These are phyloP conservation scores for Ciconia maguari DNA, from an alignment of 2,113 vertebrate species.

Conservation along the genomic window DNA sequence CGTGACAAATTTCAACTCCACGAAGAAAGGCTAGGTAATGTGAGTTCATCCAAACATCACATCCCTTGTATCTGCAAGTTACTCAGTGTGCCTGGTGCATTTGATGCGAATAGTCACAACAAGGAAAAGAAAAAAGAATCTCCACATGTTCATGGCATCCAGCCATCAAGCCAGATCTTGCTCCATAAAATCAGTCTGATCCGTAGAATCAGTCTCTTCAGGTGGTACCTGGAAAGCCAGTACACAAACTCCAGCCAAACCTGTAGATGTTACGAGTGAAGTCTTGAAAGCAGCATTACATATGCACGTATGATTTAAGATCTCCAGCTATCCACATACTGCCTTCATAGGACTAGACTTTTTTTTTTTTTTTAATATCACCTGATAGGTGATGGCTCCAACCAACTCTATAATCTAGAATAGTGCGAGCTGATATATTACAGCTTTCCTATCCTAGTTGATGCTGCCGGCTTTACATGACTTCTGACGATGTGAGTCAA, in stretches of 20 bases:
- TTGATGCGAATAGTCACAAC: background rate
- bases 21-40: background rate
- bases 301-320: background rate
- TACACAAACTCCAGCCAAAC: background rate
- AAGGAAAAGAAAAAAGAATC: background rate
- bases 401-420: background rate
- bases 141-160: background rate
- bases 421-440: background rate
- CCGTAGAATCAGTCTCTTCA: background rate
- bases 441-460: background rate
- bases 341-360: background rate
- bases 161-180: background rate
- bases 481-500: background rate
- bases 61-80: background rate
- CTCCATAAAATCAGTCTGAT: background rate
- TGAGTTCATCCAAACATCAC: background rate
- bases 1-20: background rate
- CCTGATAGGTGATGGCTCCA: background rate
- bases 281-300: background rate
- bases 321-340: background rate
- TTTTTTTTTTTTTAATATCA: too few species aligned
- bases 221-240: background rate
- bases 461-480: background rate
- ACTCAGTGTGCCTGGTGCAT: background rate
- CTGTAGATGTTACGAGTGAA: background rate